Evolutionary conservation across 2,888 invertebrate genomes (phyloP).

Genomic region (Nemurella pictetii): DNA sequence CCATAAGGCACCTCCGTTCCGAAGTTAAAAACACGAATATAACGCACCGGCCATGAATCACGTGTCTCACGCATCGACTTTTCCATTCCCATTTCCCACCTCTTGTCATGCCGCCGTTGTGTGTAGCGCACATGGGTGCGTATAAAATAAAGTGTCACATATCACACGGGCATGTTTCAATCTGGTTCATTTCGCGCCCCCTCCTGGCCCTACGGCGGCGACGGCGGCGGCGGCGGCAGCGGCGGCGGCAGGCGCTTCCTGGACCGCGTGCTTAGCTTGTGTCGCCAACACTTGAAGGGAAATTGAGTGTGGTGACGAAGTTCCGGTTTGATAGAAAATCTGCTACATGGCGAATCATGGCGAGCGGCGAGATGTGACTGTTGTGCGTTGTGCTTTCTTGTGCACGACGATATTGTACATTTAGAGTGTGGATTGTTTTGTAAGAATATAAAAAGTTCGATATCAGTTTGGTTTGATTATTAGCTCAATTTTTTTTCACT

Average conservation of each 20-base stretch:
- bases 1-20: too few relatives aligned
- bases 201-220: neutral
- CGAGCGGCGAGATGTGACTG: neutral
- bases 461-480: neutral
- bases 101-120: too few relatives aligned
- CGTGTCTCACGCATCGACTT: neutral
- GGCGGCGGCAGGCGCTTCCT: neutral
- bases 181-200: neutral
- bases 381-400: neutral
- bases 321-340: slow-evolving; percentile 35
- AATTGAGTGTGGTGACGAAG: slow-evolving; percentile 42
- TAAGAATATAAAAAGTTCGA: neutral
- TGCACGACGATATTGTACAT: neutral
- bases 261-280: neutral
- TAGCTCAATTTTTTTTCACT: neutral
- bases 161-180: neutral
- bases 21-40: too few relatives aligned
- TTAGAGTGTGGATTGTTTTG: neutral
- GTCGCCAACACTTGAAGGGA: slow-evolving; percentile 36
- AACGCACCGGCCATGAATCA: neutral
- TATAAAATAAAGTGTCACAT: neutral
- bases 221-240: too few relatives aligned
- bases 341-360: neutral
- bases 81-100: too few relatives aligned
- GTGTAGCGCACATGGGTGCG: neutral